These are phyloP conservation scores for Drosophila gunungcola DNA, from an alignment of 1,140 invertebrate genomes.

Conservation along the genomic window DNA sequence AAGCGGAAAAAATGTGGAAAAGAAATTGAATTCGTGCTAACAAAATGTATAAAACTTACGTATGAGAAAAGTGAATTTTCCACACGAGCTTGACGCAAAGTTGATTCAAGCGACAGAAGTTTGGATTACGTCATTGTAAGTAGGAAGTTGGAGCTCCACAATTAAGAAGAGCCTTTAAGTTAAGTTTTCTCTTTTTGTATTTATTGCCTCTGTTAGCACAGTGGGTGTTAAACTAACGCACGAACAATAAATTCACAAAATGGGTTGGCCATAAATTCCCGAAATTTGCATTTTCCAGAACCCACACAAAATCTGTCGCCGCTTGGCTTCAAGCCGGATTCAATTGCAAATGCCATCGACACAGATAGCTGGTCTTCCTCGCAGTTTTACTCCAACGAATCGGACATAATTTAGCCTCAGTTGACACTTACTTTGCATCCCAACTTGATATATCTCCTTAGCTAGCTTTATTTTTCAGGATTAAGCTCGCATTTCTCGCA, in stretches of 20 bases:
- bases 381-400: slow-evolving; percentile 31
- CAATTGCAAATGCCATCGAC: slow-evolving; percentile 31
- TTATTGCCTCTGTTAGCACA: slow-evolving; percentile 2
- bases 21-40: slow-evolving; percentile 45
- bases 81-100: slow-evolving; percentile 15
- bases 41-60: slow-evolving; percentile 24
- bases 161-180: slow-evolving; percentile 26
- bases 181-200: slow-evolving; percentile 2
- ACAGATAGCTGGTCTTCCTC: slow-evolving; percentile 1
- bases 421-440: slow-evolving; percentile 42
- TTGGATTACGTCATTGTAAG: slow-evolving; percentile 41
- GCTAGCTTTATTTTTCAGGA: slow-evolving; percentile 6
- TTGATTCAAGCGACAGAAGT: slow-evolving; percentile 40
- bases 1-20: slow-evolving; percentile 27
- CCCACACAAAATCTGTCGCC: slow-evolving; percentile 35
- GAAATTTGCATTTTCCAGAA: slow-evolving; percentile 49
- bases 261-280: slow-evolving; percentile 40
- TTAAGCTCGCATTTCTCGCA: slow-evolving; percentile 19
- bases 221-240: slow-evolving; percentile 36
- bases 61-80: slow-evolving; percentile 4
- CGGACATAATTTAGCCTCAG: slow-evolving; percentile 50
- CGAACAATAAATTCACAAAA: slow-evolving; percentile 43
- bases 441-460: slow-evolving; percentile 27
- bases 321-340: slow-evolving; percentile 19
- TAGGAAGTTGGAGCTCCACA: slow-evolving; percentile 12